Evolutionary conservation across 2,113 vertebrate species (phyloP), one percentile per base, ranked within the genome.

Genomic region (Callipepla californica): DNA sequence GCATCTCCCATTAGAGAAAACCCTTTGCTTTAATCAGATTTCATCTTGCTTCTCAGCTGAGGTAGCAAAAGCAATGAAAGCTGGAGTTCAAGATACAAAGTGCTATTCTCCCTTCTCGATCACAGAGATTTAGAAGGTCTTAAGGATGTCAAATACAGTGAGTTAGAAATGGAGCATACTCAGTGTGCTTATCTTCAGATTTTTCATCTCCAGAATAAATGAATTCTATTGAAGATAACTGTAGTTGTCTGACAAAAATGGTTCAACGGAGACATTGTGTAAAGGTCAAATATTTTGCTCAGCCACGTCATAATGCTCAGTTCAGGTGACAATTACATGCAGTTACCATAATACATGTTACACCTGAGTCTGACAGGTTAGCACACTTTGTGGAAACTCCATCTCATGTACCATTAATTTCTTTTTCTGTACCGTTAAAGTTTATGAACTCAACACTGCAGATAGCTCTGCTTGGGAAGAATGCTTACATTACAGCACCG

Each of bases 301-400:
- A 79, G 19, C 11, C 0, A 0, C 42, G 42, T 53, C 50, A 48
- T 45, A 89, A 67, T 26, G 28, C 0, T 0, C 30, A 67, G 11
- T 75, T 87, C 38, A 4, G 3, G 48, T 47, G 70, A 47, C 55
- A 70, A 55, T 55, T 84, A 32, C 26, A 58, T 50, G 16, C 7
- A 38, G 17, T 72, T 58, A 9, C 11, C 26, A 11, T 5, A 9
- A 38, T 16, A 74, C 34, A 18, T 7, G 26, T 82, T 89, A 50
- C 34, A 36, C 9, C 5, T 14, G n/a, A 61, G 13, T 20, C 13
- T 47, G 28, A 75, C 5, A 80, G 44, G 14, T 30, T 32, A n/a
- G 66, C 69, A 84, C 34, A 42, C 14, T 92, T 51, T 76, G 34
- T 66, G 55, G 32, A 26, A 75, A 45, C 79, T 80, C 42, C 19